phyloP scores from a whole-genome alignment of 2,888 invertebrate genomes.

The Stenichneumon culpator region DNA sequence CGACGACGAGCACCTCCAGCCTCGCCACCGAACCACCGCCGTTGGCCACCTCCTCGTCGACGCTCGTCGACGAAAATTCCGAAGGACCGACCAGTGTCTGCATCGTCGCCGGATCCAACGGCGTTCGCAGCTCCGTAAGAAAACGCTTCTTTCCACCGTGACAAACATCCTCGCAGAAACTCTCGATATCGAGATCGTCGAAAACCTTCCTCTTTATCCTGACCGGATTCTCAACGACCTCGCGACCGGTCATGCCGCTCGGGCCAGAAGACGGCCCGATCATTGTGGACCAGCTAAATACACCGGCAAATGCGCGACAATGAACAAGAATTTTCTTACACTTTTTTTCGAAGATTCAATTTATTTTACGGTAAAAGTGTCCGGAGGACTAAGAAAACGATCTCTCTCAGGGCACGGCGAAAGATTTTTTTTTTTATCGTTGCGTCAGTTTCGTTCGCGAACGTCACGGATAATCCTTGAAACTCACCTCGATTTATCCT shows the following conservation, averaged over 20 bases:
- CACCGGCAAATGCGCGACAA: not conserved
- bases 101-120: conserved; percentile 71
- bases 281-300: conserved; percentile 72
- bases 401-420: conserved; percentile 1
- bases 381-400: not conserved
- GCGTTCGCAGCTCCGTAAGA: conserved; percentile 70
- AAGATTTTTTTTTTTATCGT: conserved; percentile 3
- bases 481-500: conserved; percentile 33
- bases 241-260: conserved; percentile 71
- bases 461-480: conserved; percentile 12
- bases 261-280: conserved; percentile 82
- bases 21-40: conserved; percentile 77
- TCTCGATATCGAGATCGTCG: conserved; percentile 82
- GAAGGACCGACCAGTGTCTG: conserved; percentile 51
- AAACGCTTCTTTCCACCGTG: conserved; percentile 75
- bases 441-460: not conserved
- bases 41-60: conserved; percentile 50
- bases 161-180: conserved; percentile 81
- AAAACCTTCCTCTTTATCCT: conserved; percentile 79
- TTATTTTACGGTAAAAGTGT: not conserved
- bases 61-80: conserved; percentile 69
- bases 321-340: not conserved
- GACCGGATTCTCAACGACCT: conserved; percentile 74
- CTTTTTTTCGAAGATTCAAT: conserved; percentile 37
- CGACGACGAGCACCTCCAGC: conserved; percentile 82